Evolutionary conservation across 2,888 invertebrate genomes (phyloP).

Genomic region (Ephialtes manifestator): DNA sequence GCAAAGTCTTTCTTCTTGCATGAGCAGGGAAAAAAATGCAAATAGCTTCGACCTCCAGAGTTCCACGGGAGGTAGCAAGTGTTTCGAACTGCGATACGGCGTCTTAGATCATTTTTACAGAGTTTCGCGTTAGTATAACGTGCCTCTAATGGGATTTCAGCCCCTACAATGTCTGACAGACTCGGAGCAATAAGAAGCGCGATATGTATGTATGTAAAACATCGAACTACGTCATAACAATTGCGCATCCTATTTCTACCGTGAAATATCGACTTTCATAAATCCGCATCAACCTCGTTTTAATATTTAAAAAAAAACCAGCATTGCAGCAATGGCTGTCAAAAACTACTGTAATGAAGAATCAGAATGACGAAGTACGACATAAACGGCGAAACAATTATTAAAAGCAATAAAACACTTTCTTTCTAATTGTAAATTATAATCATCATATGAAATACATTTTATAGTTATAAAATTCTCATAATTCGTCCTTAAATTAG

Average conservation of each 20-base stretch:
- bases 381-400: neutral
- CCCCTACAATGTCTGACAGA: constrained; percentile 43
- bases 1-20: constrained; percentile 38
- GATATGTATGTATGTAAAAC: constrained; percentile 65
- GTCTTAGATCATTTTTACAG: constrained; percentile 68
- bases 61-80: constrained; percentile 63
- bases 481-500: neutral
- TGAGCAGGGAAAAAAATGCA: constrained; percentile 52
- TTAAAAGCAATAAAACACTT: neutral
- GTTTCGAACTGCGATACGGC: constrained; percentile 65
- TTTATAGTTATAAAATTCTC: neutral
- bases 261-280: constrained; percentile 24
- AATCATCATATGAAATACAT: neutral
- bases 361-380: neutral
- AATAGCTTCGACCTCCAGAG: constrained; percentile 60
- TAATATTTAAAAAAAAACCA: constrained; percentile 8
- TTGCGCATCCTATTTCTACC: constrained; percentile 45
- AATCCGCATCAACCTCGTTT: constrained; percentile 25
- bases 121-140: constrained; percentile 69
- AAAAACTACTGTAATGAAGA: neutral
- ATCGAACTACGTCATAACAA: constrained; percentile 55
- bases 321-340: neutral
- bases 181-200: constrained; percentile 55
- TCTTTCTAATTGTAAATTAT: neutral
- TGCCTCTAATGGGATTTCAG: constrained; percentile 65